Percentiles rank a stretch among this genome's conserved stretches.
Evolutionary conservation across 2,888 invertebrate species (phyloP).

Genomic region (Caradrina clavipalpis): DNA sequence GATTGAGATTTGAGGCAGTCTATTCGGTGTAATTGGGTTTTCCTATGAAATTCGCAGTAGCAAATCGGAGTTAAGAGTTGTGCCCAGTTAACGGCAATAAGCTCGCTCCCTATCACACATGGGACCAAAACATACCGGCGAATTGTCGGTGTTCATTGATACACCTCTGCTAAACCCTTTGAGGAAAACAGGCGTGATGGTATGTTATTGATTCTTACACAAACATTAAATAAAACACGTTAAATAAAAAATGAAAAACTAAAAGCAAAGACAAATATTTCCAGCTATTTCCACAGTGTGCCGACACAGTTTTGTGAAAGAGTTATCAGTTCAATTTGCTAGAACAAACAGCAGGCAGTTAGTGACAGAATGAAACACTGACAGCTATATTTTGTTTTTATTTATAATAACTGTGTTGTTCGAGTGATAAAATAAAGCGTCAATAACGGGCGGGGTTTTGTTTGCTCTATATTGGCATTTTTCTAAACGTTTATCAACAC

Average conservation of each 20-base stretch:
- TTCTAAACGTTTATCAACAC: neutral
- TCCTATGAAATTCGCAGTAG: too few relatives aligned
- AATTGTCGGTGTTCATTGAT: too few relatives aligned
- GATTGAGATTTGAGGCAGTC: too few relatives aligned
- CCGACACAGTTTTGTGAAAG: conserved; percentile 43
- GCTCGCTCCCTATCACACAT: too few relatives aligned
- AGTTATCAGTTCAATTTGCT: conserved; percentile 62
- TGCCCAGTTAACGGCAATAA: too few relatives aligned
- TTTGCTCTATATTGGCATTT: conserved; percentile 6
- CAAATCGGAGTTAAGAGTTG: too few relatives aligned
- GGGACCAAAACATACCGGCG: too few relatives aligned
- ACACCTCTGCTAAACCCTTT: too few relatives aligned
- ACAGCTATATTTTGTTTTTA: conserved; percentile 52
- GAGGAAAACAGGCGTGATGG: too few relatives aligned
- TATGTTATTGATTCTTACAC: too few relatives aligned
- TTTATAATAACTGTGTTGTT: conserved; percentile 29
- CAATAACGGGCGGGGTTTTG: conserved; percentile 25
- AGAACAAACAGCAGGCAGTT: conserved; percentile 54
- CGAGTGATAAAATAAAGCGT: conserved; percentile 42
- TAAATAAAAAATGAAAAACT: neutral
- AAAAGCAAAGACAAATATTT: neutral
- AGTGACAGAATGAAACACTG: conserved; percentile 44
- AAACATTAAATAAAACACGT: too few relatives aligned
- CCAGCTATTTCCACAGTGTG: neutral
- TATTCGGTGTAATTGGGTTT: too few relatives aligned